A percentile compares a stretch with the other conserved stretches of the same genome.
Evolutionary conservation across 2,888 invertebrate genomes (phyloP).

Genomic region (Papilio protenor): DNA sequence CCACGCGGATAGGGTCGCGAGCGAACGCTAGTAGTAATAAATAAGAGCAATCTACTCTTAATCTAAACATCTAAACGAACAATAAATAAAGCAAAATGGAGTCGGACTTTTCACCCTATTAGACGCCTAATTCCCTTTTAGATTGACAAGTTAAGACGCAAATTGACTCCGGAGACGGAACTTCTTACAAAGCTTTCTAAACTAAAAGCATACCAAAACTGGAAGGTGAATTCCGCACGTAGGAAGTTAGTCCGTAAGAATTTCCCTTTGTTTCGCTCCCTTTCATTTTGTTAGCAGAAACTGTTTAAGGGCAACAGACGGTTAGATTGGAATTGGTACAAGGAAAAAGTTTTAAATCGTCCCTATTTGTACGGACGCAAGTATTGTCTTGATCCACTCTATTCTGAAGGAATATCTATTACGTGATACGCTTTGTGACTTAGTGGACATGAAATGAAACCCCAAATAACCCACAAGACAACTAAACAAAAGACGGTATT

Average conservation of each 20-base stretch:
- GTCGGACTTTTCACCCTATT: constrained; percentile 24
- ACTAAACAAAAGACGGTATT: not conserved
- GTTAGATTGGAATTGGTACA: constrained; percentile 22
- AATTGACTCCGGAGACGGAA: constrained; percentile 43
- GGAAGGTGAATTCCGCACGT: constrained; percentile 49
- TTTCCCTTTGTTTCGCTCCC: constrained; percentile 43
- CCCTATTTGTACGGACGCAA: not conserved
- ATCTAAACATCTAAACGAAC: not conserved
- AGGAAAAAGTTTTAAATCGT: constrained; percentile 22
- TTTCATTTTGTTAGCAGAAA: constrained; percentile 46
- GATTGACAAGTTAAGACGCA: constrained; percentile 42
- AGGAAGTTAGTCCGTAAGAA: constrained; percentile 51
- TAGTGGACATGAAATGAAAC: not conserved
- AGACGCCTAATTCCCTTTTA: constrained; percentile 34
- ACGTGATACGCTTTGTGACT: not conserved
- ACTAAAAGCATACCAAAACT: constrained; percentile 49
- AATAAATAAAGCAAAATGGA: constrained; percentile 33
- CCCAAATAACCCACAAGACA: not conserved
- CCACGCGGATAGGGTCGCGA: not conserved
- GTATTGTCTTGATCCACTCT: constrained; percentile 2
- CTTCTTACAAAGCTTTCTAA: constrained; percentile 43
- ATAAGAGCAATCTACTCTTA: not conserved
- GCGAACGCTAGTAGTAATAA: not conserved
- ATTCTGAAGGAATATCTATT: not conserved
- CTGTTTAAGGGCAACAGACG: constrained; percentile 31